Base-by-base conservation (phyloP, 2,113 vertebrate genomes). In the Syrrhaptes paradoxus region DNA sequence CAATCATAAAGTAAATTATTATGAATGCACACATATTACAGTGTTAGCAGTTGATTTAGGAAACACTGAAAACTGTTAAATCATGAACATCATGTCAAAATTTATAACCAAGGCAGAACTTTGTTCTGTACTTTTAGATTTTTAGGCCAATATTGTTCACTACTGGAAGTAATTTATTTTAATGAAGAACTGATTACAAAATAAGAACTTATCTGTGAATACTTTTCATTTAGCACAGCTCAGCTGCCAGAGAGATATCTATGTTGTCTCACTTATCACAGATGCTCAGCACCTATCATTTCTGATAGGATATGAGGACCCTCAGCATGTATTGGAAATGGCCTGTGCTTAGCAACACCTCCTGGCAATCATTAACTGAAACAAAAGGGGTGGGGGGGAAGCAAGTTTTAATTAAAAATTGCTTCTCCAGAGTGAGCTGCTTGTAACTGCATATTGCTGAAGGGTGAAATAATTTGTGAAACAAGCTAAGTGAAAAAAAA, bases 401-500 rank as follows among this genome's bases (percentile, higher is more conserved):
- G 7, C 41, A 77, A 38, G 6, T 84, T 80, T 88, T 92, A 90
- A 92, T 95, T 75, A 84, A 84, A 95, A 89, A 43, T 75, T 76
- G 7, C 13, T 66, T 70, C 18, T 95, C 25, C 36, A 31, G 31
- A 76, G 46, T 91, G 49, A 83, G 22, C 67, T 85, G n/a, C 55
- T 73, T 76, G 13, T 90, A 84, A 24, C 63, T 88, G 65, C 43
- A 4, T 89, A 24, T 74, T 85, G 65, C 59, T 71, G 41, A 90
- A 87, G 54, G 34, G 45, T 78, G 31, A 90, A 89, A 71, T 93
- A 1, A 62, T 90, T 78, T 77, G n/a, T 77, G 75, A 95, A 92
- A 74, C n/a, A 71, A 92, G 34, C 8, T 34, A 31, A 58, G 24
- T 63, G 19, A 25, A 57, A 74, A 45, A 58, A 18, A 61, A 58